Conservation (phyloP, 2,797 vertebrate species). For the Parauchenoglanis ngamensis region DNA sequence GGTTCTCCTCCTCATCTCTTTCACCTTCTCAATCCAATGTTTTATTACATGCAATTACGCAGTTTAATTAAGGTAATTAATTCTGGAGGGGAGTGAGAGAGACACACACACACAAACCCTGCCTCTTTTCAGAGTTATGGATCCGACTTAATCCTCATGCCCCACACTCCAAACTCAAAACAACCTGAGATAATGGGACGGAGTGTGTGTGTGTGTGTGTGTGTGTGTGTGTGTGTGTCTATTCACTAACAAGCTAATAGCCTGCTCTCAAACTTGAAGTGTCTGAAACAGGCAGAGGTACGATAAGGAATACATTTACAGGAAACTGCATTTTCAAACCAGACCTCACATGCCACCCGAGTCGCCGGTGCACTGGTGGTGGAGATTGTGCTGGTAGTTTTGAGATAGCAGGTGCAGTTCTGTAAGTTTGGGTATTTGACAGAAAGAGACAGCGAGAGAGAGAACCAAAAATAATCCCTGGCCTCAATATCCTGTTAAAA, state of each 20-base stretch:
- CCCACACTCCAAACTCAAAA: slow-evolving; percentile 61
- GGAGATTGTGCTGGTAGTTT: slow-evolving; percentile 23
- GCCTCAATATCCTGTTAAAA: background rate
- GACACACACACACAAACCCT: slow-evolving; percentile 67
- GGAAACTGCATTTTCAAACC: slow-evolving; percentile 37
- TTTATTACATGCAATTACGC: slow-evolving; percentile 82
- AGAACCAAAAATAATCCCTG: slow-evolving; percentile 2
- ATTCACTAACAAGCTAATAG: slow-evolving; percentile 50
- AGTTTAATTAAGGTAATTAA: slow-evolving; percentile 83
- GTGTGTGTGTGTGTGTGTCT: slow-evolving; percentile 22
- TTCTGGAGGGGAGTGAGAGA: slow-evolving; percentile 70
- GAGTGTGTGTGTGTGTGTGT: slow-evolving; percentile 19
- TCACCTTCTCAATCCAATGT: slow-evolving; percentile 68
- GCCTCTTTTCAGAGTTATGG: slow-evolving; percentile 75
- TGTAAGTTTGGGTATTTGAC: slow-evolving; percentile 15
- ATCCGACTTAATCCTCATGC: slow-evolving; percentile 74
- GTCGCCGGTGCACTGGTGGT: slow-evolving; percentile 1
- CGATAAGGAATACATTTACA: slow-evolving; percentile 44
- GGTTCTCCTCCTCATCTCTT: slow-evolving; percentile 47
- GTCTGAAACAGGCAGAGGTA: slow-evolving; percentile 45
- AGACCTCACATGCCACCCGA: slow-evolving; percentile 11
- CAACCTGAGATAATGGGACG: slow-evolving; percentile 53
- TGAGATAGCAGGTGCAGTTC: slow-evolving; percentile 16
- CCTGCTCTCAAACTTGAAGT: slow-evolving; percentile 45
- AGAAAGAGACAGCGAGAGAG: background rate